Evolutionary conservation across 2,888 invertebrate species (phyloP).

Genomic region (Cryptus viduatorius): DNA sequence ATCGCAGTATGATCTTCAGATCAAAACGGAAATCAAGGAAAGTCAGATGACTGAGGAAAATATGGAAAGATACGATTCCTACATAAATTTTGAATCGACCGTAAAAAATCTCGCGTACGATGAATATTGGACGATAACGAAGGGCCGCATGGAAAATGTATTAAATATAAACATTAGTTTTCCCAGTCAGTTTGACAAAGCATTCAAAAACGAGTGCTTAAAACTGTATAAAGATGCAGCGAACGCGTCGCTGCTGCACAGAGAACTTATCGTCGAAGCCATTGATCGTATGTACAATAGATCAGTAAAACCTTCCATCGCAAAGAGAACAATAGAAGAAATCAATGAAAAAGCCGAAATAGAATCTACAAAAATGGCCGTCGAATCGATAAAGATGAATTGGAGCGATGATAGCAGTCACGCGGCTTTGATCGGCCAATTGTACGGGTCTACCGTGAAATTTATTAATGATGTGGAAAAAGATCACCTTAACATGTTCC

Average conservation of each 20-base stretch:
- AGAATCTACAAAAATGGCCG: slow-evolving; percentile 94
- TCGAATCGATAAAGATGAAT: slow-evolving; percentile 91
- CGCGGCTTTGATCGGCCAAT: slow-evolving; percentile 86
- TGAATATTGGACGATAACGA: slow-evolving; percentile 93
- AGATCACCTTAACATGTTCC: too few species aligned
- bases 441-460: too few species aligned
- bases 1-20: slow-evolving; percentile 61
- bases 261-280: slow-evolving; percentile 83
- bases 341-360: slow-evolving; percentile 92
- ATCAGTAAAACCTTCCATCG: slow-evolving; percentile 88
- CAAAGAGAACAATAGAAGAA: slow-evolving; percentile 90
- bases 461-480: too few species aligned
- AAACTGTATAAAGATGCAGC: slow-evolving; percentile 63
- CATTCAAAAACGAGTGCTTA: slow-evolving; percentile 86
- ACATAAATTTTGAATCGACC: slow-evolving; percentile 90
- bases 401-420: too few species aligned
- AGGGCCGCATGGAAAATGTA: slow-evolving; percentile 93
- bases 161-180: slow-evolving; percentile 92
- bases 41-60: slow-evolving; percentile 38
- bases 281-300: slow-evolving; percentile 88
- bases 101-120: slow-evolving; percentile 91
- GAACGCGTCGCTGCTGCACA: slow-evolving; percentile 70
- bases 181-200: slow-evolving; percentile 88
- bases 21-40: slow-evolving; percentile 80
- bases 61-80: slow-evolving; percentile 90